Evolutionary conservation across 2,797 vertebrate genomes (phyloP).

Genomic region (Yasuhikotakia modesta): DNA sequence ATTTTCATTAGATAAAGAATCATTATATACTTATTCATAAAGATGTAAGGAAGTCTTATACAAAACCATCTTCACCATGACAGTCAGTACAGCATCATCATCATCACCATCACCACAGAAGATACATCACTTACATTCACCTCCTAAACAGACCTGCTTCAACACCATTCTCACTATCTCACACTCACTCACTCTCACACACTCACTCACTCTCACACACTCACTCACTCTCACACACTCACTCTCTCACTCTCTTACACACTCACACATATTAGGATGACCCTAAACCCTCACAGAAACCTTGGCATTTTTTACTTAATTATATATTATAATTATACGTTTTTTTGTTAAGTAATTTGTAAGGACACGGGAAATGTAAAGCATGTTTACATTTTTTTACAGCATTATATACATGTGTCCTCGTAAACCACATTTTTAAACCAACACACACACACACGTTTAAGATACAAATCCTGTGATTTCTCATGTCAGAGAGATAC

Average conservation of each 20-base stretch:
- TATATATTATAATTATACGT: too few relatives aligned
- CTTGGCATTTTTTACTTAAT: too few relatives aligned
- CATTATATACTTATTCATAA: background rate
- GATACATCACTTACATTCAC: constrained; percentile 63
- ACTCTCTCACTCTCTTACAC: too few relatives aligned
- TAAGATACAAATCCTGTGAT: constrained; percentile 68
- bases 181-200: too few relatives aligned
- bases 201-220: too few relatives aligned
- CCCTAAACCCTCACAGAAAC: too few relatives aligned
- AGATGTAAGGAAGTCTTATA: background rate
- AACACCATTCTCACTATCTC: constrained; percentile 63
- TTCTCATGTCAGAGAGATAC: constrained; percentile 36
- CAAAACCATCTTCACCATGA: background rate
- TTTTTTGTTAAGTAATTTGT: too few relatives aligned
- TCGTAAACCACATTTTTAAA: constrained; percentile 2
- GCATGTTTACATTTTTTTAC: too few relatives aligned
- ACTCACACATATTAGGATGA: too few relatives aligned
- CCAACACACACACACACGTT: constrained; percentile 30
- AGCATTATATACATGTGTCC: too few relatives aligned
- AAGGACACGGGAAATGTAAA: too few relatives aligned
- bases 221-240: too few relatives aligned
- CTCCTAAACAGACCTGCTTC: constrained; percentile 75
- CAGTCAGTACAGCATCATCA: background rate
- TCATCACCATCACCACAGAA: constrained; percentile 13
- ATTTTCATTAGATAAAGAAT: constrained; percentile 21